Conservation (phyloP, 1,140 invertebrate species). For the Drosophila bocqueti region DNA sequence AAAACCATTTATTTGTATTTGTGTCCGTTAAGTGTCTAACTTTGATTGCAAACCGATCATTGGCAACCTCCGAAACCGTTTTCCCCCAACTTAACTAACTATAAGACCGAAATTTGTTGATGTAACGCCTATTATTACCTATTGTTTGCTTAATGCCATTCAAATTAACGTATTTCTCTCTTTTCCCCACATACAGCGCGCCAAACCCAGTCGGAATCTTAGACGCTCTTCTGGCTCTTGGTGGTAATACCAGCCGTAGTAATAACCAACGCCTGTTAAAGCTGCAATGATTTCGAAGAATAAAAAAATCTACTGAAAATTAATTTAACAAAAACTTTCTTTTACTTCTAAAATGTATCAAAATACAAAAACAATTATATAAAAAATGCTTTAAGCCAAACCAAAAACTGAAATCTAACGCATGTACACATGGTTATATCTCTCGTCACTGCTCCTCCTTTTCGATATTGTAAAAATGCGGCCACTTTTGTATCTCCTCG, state of each 20-base stretch:
- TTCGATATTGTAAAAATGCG: slow-evolving; percentile 77
- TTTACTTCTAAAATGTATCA: slow-evolving; percentile 9
- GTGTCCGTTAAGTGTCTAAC: slow-evolving; percentile 19
- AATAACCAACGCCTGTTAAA: slow-evolving; percentile 12
- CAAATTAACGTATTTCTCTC: slow-evolving; percentile 7
- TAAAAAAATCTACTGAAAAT: slow-evolving; percentile 11
- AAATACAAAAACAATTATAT: slow-evolving; percentile 14
- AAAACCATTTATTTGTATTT: not conserved
- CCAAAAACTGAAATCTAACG: not conserved
- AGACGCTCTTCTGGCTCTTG: slow-evolving; percentile 35
- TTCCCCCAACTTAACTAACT: slow-evolving; percentile 2
- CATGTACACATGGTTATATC: not conserved
- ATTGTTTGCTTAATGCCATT: not conserved
- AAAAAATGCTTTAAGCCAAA: not conserved
- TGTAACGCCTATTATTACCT: not conserved
- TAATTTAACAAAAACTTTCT: slow-evolving; percentile 9
- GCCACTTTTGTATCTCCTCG: slow-evolving; percentile 81
- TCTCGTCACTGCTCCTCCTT: slow-evolving; percentile 35
- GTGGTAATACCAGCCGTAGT: slow-evolving; percentile 14
- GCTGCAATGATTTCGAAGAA: slow-evolving; percentile 56
- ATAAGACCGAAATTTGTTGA: not conserved
- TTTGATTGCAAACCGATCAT: not conserved
- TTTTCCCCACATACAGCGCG: slow-evolving; percentile 51
- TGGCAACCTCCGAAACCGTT: slow-evolving; percentile 10
- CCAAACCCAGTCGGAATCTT: slow-evolving; percentile 54